Evolutionary conservation across 1,140 invertebrate genomes (phyloP).

Genomic region (Aphelenchoides avenae): DNA sequence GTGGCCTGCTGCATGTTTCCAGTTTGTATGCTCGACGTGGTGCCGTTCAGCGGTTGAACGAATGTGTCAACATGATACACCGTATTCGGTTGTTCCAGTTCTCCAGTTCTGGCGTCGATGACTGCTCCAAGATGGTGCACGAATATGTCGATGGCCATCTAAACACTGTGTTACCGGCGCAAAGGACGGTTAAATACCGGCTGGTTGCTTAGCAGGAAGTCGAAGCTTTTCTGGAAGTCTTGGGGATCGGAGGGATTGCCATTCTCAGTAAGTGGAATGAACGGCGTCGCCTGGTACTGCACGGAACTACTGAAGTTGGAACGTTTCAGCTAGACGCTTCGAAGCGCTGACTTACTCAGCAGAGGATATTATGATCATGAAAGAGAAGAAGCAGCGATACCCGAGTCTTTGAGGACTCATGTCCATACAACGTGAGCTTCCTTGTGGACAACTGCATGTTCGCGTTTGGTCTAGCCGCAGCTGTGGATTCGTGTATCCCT

Average conservation of each 20-base stretch:
- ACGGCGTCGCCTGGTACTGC: slow-evolving; percentile 41
- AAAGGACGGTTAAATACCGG: slow-evolving; percentile 27
- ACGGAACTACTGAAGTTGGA: slow-evolving; percentile 44
- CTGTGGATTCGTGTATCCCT: slow-evolving; percentile 15
- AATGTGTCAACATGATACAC: slow-evolving; percentile 50
- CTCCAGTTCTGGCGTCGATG: slow-evolving; percentile 23
- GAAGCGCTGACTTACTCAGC: slow-evolving; percentile 33
- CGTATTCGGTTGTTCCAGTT: slow-evolving; percentile 48
- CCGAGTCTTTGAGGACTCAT: slow-evolving; percentile 34
- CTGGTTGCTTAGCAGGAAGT: slow-evolving; percentile 37
- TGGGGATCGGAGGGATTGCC: slow-evolving; percentile 37
- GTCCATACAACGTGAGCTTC: slow-evolving; percentile 16
- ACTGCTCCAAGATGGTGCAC: slow-evolving; percentile 50
- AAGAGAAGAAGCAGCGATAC: slow-evolving; percentile 42
- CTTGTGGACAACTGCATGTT: slow-evolving; percentile 26
- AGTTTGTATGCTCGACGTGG: neutral
- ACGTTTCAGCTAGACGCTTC: neutral
- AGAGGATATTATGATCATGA: slow-evolving; percentile 46
- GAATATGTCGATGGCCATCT: slow-evolving; percentile 50
- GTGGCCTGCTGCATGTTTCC: slow-evolving; percentile 25
- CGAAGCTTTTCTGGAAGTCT: slow-evolving; percentile 28
- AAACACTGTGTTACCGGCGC: neutral
- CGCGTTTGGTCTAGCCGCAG: slow-evolving; percentile 3
- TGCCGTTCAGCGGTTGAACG: slow-evolving; percentile 34
- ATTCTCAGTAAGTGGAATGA: slow-evolving; percentile 33